Conservation (phyloP, 2,113 vertebrate species). For the Dolichallabes microphthalmus region DNA sequence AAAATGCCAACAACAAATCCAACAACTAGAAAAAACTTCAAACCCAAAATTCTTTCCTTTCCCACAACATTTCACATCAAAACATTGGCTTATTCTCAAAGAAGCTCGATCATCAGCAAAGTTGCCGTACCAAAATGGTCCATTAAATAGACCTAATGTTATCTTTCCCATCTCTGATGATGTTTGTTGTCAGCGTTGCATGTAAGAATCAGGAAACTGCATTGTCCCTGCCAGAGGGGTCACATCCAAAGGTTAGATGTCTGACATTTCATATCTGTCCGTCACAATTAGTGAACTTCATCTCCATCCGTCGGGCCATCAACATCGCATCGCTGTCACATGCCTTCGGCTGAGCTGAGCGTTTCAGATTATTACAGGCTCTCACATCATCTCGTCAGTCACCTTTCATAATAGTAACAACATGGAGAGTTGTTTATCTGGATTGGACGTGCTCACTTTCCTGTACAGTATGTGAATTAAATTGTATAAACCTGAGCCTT, state of each 20-base stretch:
- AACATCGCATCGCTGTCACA: conserved; percentile 26
- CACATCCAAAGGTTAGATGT: conserved; percentile 69
- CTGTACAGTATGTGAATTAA: neutral
- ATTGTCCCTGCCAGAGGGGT: conserved; percentile 59
- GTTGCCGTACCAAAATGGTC: neutral
- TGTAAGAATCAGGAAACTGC: conserved; percentile 45
- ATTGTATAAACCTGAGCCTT: neutral
- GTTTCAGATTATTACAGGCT: conserved; percentile 22
- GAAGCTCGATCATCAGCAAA: neutral
- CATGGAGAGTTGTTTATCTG: neutral
- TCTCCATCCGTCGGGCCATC: conserved; percentile 8
- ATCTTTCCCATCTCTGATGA: neutral
- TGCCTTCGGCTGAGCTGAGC: conserved; percentile 3
- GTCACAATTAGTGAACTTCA: conserved; percentile 43
- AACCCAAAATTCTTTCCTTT: neutral
- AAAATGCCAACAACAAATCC: neutral
- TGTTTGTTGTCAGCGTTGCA: conserved; percentile 46
- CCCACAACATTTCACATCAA: neutral
- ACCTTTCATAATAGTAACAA: neutral
- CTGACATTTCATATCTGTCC: conserved; percentile 67
- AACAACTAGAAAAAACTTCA: neutral
- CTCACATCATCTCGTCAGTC: conserved; percentile 11
- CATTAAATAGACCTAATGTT: conserved; percentile 9
- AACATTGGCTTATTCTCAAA: neutral
- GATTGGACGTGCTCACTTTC: neutral